These are phyloP conservation scores for Macroglossus sobrinus DNA, from an alignment of 2,113 vertebrate genomes.

Conservation along the genomic window DNA sequence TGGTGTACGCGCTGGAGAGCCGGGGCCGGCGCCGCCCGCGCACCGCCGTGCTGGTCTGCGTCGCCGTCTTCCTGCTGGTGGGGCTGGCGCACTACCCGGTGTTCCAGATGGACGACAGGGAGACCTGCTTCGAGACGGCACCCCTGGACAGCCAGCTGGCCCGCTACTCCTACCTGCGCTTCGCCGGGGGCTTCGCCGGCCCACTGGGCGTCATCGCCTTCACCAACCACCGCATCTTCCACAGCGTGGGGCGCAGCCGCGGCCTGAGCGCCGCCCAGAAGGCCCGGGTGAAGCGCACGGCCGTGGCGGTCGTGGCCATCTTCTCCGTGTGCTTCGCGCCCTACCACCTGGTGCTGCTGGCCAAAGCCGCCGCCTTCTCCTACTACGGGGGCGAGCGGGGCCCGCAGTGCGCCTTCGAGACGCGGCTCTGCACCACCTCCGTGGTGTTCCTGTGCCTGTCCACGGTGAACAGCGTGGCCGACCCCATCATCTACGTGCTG, in stretches of 20 bases:
- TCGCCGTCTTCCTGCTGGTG: conserved; percentile 70
- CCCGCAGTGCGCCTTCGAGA: conserved; percentile 77
- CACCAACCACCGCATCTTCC: conserved; percentile 85
- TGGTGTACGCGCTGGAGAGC: conserved; percentile 86
- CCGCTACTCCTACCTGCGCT: conserved; percentile 80
- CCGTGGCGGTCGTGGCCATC: conserved; percentile 82
- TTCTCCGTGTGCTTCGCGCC: conserved; percentile 92
- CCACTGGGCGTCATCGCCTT: conserved; percentile 83
- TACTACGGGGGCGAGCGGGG: not conserved
- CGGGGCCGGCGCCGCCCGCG: conserved; percentile 76
- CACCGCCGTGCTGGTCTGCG: conserved; percentile 60
- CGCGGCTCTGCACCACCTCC: conserved; percentile 79
- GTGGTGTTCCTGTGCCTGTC: conserved; percentile 84
- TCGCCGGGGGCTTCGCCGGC: conserved; percentile 83
- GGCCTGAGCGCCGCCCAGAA: conserved; percentile 79
- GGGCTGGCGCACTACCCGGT: conserved; percentile 76
- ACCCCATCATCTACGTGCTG: conserved; percentile 91
- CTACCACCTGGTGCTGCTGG: conserved; percentile 88
- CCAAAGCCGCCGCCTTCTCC: conserved; percentile 79
- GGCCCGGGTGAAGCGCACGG: conserved; percentile 80
- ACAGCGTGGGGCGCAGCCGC: conserved; percentile 65
- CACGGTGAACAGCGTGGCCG: conserved; percentile 86
- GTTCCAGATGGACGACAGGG: conserved; percentile 65
- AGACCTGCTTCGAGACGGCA: conserved; percentile 87
- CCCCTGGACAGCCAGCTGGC: conserved; percentile 57